Conservation (phyloP, 23 tunicate genomes). For the Ciona savignyi region DNA sequence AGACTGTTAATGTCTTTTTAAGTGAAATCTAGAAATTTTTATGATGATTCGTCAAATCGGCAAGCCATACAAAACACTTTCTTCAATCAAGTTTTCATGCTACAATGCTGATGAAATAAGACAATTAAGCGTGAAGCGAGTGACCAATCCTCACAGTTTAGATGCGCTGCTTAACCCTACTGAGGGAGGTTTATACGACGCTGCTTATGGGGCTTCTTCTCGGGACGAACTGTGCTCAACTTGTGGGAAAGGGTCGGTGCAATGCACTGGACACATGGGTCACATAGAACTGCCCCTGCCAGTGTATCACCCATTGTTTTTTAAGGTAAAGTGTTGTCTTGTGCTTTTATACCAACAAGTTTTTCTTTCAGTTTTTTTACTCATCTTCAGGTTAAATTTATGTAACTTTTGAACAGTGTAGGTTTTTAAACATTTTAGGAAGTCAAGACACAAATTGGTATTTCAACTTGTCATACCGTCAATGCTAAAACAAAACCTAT, state of each 20-base stretch:
- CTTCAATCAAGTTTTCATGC: conserved; percentile 41
- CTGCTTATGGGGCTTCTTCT: conserved; percentile 51
- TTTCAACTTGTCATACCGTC: no score
- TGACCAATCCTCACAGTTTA: conserved; percentile 58
- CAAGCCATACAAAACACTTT: conserved; percentile 22
- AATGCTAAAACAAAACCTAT: conserved; percentile 1
- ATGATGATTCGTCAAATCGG: conserved; percentile 18
- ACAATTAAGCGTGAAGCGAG: conserved; percentile 54
- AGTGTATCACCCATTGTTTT: conserved; percentile 73
- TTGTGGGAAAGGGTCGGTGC: conserved; percentile 44
- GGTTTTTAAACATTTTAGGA: no score
- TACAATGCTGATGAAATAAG: conserved; percentile 66
- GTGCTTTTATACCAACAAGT: no score
- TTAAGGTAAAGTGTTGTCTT: no score
- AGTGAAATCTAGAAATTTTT: no score
- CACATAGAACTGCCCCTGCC: conserved; percentile 87
- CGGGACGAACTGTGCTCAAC: conserved; percentile 64
- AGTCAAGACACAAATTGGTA: no score
- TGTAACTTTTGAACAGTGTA: not conserved
- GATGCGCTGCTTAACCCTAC: conserved; percentile 51
- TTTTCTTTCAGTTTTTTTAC: no score
- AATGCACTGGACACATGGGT: conserved; percentile 77
- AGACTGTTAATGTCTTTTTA: no score
- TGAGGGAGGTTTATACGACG: conserved; percentile 75
- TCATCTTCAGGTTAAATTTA: not conserved